Evolutionary conservation across 2,797 vertebrate species (phyloP), one percentile per base, ranked within the genome.

Genomic region (Anguilla marmorata): DNA sequence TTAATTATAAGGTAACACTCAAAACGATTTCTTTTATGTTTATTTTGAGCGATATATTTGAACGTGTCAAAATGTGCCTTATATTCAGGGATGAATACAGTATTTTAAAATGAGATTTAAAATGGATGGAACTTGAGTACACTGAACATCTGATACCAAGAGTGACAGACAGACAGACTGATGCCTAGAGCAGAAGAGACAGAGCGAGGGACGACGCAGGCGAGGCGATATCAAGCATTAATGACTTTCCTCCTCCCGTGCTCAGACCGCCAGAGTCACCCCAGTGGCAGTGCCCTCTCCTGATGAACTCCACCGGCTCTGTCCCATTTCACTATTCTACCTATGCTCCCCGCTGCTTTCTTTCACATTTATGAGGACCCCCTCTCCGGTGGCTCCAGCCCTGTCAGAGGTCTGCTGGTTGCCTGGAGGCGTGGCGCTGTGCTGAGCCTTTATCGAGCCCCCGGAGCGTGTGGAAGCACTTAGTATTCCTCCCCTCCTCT

Each of bases 401-500:
- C 69, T 33, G 69, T 33, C 16, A 5, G 74, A 16, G 83, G 33
- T n/a, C 19, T 45, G 60, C 85, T 37, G 41, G 63, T 7, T 12
- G 52, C 58, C 60, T 50, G 63, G 60, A 74, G 30, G 66, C 8
- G 2, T 48, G 21, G 24, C 37, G 0, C 21, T 50, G 21, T 14
- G 16, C 27, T n/a, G 66, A 24, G 63, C 19, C 24, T 86, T 45
- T 69, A 69, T 4, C 0, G 24, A 33, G 37, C 9, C 37, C 66
- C 58, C 56, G 8, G 27, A 60, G 56, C 19, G 41, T 2, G 2
- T 21, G 41, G 88, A 92, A 93, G 91, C 90, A 88, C 89, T 92
- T 92, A 76, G 85, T 86, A 91, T 93, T 92, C 92, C 89, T 63
- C 93, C 89, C 92, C 33, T 89, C 86, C 88, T 89, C 91, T 92